Base-by-base conservation (phyloP, 2,888 invertebrate genomes). In the Alentia gelatinosa region DNA sequence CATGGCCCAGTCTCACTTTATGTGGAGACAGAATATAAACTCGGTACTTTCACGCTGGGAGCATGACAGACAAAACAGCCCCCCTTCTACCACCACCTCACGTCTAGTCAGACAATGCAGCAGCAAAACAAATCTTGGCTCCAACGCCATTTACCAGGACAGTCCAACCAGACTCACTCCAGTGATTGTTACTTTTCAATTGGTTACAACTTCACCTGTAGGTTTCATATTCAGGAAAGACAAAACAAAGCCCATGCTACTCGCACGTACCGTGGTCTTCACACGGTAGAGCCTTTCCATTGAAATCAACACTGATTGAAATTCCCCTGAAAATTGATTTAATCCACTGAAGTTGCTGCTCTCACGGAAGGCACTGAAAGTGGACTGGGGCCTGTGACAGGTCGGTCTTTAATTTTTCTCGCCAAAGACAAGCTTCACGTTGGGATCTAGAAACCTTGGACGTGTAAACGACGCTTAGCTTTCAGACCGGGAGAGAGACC, bases 381-480 rank as follows among this genome's bases (percentile, higher is more conserved):
- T 86, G 86, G 86, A 86, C 86, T 86, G n/a, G 86, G 86, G 86
- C 50, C 47, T 50, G 50, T 86, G 86, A 86, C 86, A 47, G 86
- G 23, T 39, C 39, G 39, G 35, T 74, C 39, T 4, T 30, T 47
- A 86, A 47, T 86, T 86, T 86, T 40, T 86, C 86, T 86, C 50
- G 50, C 86, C 35, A 30, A 86, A 50, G 86, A 86, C 5, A 50
- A 33, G 86, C 86, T 86, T 86, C 86, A 42, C 26, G 19, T 86
- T 26, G 35, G 47, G 39, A 79, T 47, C 42, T 86, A 42, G 33
- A 83, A n/a, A 86, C 42, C 86, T 86, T 86, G 86, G 86, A 86
- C 47, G 86, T 30, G 86, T 86, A 86, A 86, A 56, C n/a, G 56
- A 89, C n/a, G 89, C 75, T 89, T 89, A 75, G 89, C 89, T 89